Conservation (phyloP, 2,888 invertebrate species). For the Cactoblastis cactorum region DNA sequence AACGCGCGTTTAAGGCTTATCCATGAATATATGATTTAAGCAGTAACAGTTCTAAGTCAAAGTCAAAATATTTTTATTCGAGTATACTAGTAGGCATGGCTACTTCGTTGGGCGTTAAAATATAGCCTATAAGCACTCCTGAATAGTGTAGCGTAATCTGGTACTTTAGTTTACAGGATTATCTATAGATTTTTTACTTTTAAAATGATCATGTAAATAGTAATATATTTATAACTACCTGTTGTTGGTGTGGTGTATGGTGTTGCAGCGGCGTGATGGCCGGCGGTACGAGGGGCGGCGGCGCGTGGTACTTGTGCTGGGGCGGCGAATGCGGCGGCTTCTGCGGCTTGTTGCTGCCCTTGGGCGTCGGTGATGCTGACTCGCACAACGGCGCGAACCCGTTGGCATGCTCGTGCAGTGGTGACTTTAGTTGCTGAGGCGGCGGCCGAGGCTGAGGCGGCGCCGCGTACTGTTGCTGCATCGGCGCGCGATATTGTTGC, state of each 20-base stretch:
- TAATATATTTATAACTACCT: constrained; percentile 18
- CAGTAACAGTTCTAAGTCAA: too few species aligned
- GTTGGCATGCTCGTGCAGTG: constrained; percentile 73
- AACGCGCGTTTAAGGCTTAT: too few species aligned
- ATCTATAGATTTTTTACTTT: too few species aligned
- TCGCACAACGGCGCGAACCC: constrained; percentile 81
- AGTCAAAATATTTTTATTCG: too few species aligned
- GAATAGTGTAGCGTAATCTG: too few species aligned
- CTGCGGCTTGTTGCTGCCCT: constrained; percentile 55
- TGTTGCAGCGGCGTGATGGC: constrained; percentile 61
- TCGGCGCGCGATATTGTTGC: constrained; percentile 69
- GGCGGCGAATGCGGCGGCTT: constrained; percentile 72
- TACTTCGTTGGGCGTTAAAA: too few species aligned
- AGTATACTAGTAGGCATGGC: too few species aligned
- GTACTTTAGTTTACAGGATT: too few species aligned
- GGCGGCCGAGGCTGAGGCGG: constrained; percentile 59
- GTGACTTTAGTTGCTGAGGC: constrained; percentile 80
- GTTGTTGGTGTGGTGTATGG: constrained; percentile 49
- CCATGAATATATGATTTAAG: too few species aligned
- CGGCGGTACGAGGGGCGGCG: constrained; percentile 56
- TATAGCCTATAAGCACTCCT: too few species aligned
- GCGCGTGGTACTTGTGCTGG: constrained; percentile 73
- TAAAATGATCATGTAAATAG: too few species aligned
- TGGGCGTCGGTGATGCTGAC: constrained; percentile 76
- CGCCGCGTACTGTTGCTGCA: constrained; percentile 71